Percentiles rank a stretch among this genome's conserved stretches.
phyloP scores from a whole-genome alignment of 2,113 vertebrate species.

The Aix galericulata region DNA sequence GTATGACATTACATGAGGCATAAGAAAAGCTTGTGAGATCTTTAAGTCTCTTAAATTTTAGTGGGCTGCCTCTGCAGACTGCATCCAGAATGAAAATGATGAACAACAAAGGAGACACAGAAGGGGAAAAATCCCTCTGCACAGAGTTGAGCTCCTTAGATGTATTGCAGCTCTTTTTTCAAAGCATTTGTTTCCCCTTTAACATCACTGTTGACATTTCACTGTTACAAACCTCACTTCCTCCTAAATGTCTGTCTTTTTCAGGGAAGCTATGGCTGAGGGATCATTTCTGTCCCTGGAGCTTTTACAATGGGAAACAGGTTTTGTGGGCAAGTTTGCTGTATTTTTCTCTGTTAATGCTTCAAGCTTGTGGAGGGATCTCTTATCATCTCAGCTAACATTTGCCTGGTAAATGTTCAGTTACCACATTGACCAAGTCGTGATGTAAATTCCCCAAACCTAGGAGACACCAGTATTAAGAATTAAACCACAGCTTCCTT shows the following conservation, averaged over 20 bases:
- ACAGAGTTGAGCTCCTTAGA: background rate
- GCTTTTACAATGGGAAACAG: background rate
- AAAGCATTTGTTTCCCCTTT: background rate
- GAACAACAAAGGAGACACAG: background rate
- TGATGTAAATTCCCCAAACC: background rate
- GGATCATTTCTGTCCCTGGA: background rate
- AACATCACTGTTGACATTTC: conserved; percentile 7
- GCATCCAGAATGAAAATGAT: background rate
- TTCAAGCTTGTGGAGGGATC: background rate
- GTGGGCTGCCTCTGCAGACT: background rate
- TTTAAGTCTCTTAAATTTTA: background rate
- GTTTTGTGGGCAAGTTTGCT: background rate
- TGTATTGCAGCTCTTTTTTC: background rate
- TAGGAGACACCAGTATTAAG: background rate
- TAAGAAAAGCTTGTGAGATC: background rate
- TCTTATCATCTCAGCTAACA: background rate
- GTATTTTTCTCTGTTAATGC: background rate
- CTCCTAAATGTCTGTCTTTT: background rate
- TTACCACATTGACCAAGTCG: background rate
- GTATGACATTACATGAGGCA: background rate
- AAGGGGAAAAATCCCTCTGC: background rate
- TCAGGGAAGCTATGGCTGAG: background rate
- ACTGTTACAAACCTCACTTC: background rate
- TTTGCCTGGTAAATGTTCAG: background rate
- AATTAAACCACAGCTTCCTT: background rate